Evolutionary conservation across 2,797 vertebrate genomes (phyloP).

Genomic region (Rhabdophis nuchalis): DNA sequence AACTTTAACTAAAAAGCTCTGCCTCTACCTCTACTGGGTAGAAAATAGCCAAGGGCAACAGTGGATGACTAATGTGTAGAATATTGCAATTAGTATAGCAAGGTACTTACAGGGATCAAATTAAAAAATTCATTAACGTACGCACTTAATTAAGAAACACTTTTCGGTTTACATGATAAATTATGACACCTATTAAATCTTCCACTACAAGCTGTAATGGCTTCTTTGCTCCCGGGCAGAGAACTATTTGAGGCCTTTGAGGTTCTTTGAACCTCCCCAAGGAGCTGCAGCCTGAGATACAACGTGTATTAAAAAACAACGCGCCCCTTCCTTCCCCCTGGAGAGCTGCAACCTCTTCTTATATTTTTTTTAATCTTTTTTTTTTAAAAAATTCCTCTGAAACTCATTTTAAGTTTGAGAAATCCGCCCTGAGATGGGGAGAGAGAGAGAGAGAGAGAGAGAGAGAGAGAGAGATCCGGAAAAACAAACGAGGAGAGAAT

Average conservation of each 20-base stretch:
- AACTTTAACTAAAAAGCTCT: conserved; percentile 85
- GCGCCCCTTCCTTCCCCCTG: conserved; percentile 11
- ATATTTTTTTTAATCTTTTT: too few species aligned
- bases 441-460: conserved; percentile 11
- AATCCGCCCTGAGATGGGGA: conserved; percentile 34
- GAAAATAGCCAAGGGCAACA: conserved; percentile 99
- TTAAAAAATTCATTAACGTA: conserved; percentile 99
- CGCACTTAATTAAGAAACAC: conserved; percentile 99
- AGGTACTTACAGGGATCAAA: conserved; percentile 99
- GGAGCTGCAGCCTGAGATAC: conserved; percentile 74
- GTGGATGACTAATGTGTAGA: conserved; percentile 99
- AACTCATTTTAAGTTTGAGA: conserved; percentile 60
- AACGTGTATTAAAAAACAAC: conserved; percentile 76
- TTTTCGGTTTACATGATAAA: conserved; percentile 99
- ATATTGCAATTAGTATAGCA: conserved; percentile 99
- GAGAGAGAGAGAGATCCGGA: not conserved
- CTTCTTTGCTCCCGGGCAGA: conserved; percentile 89
- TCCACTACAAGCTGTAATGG: conserved; percentile 90
- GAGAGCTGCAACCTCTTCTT: conserved; percentile 26
- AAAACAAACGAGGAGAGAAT: conserved; percentile 5
- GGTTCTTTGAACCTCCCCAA: conserved; percentile 80
- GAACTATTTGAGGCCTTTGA: conserved; percentile 80
- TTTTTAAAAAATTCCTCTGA: conserved; percentile 11
- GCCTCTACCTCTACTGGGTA: conserved; percentile 81
- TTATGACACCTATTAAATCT: conserved; percentile 99